A percentile compares a stretch with the other conserved stretches of the same genome.
These are phyloP conservation scores for Drepana falcataria DNA, from an alignment of 2,888 invertebrate genomes.

Conservation along the genomic window DNA sequence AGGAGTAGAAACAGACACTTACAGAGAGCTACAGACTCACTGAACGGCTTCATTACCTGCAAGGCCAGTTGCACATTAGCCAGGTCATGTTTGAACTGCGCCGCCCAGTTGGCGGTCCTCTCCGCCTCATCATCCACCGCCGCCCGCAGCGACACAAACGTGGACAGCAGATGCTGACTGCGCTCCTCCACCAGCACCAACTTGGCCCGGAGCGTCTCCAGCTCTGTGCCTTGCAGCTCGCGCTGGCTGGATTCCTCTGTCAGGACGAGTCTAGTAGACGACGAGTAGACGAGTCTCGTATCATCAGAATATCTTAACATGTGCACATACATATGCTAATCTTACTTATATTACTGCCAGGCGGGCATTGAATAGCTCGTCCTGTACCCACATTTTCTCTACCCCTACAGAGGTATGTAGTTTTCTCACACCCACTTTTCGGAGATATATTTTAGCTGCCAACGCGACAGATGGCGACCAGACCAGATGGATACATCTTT, in stretches of 20 bases:
- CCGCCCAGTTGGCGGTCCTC: slow-evolving; percentile 65
- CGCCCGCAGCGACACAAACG: slow-evolving; percentile 62
- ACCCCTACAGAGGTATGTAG: too few relatives aligned
- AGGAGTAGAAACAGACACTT: too few relatives aligned
- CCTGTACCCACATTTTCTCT: too few relatives aligned
- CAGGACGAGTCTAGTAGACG: slow-evolving; percentile 42
- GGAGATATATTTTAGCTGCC: too few relatives aligned
- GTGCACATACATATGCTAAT: too few relatives aligned
- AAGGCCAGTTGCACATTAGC: slow-evolving; percentile 68
- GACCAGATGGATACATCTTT: too few relatives aligned
- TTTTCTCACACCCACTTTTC: too few relatives aligned
- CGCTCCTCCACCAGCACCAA: slow-evolving; percentile 63
- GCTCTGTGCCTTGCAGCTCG: slow-evolving; percentile 56
- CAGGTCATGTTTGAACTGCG: slow-evolving; percentile 75
- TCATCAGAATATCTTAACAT: too few relatives aligned
- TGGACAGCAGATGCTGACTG: slow-evolving; percentile 62
- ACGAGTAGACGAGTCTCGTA: not conserved
- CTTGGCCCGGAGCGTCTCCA: slow-evolving; percentile 62
- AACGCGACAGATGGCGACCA: too few relatives aligned
- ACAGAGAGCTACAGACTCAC: too few relatives aligned
- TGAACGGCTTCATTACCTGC: slow-evolving; percentile 41
- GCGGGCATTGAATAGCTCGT: too few relatives aligned
- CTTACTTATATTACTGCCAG: too few relatives aligned
- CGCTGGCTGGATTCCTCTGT: slow-evolving; percentile 55
- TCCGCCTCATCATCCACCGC: slow-evolving; percentile 74